Evolutionary conservation across 1,140 invertebrate species (phyloP).

Genomic region (Eupristina koningsbergeri): DNA sequence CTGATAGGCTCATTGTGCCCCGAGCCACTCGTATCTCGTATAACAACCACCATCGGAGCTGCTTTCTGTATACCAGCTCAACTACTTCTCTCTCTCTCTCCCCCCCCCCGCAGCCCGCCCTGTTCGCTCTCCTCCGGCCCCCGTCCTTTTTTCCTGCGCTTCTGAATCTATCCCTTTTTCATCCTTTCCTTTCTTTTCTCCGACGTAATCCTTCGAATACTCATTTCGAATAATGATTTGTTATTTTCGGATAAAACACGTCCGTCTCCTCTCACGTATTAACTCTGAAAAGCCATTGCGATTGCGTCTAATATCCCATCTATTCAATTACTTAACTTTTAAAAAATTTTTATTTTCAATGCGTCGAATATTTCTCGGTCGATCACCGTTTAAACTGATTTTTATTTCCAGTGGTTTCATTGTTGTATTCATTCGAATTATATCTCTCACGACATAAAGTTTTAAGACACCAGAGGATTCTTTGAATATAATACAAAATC

Average conservation of each 20-base stretch:
- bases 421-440: too few species aligned
- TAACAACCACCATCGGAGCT: slow-evolving; percentile 60
- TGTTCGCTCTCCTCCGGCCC: slow-evolving; percentile 13
- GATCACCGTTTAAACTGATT: too few species aligned
- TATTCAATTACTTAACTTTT: too few species aligned
- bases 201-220: slow-evolving; percentile 20
- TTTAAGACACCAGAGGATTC: too few species aligned
- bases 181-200: background rate
- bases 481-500: too few species aligned
- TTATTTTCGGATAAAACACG: background rate
- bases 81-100: slow-evolving; percentile 36
- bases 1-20: slow-evolving; percentile 73
- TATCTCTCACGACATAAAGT: too few species aligned
- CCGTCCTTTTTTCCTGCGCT: slow-evolving; percentile 48
- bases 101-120: slow-evolving; percentile 28
- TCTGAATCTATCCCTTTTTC: slow-evolving; percentile 50
- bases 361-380: too few species aligned
- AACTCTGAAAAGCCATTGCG: too few species aligned
- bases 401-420: too few species aligned
- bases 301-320: too few species aligned
- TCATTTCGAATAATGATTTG: slow-evolving; percentile 4
- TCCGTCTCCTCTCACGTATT: background rate
- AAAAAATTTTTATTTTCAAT: too few species aligned
- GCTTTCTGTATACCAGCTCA: slow-evolving; percentile 46
- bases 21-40: slow-evolving; percentile 68